Percentiles rank a stretch among this genome's conserved stretches.
Evolutionary conservation across 2,888 invertebrate genomes (phyloP).

Genomic region (Mythimna ferrago): DNA sequence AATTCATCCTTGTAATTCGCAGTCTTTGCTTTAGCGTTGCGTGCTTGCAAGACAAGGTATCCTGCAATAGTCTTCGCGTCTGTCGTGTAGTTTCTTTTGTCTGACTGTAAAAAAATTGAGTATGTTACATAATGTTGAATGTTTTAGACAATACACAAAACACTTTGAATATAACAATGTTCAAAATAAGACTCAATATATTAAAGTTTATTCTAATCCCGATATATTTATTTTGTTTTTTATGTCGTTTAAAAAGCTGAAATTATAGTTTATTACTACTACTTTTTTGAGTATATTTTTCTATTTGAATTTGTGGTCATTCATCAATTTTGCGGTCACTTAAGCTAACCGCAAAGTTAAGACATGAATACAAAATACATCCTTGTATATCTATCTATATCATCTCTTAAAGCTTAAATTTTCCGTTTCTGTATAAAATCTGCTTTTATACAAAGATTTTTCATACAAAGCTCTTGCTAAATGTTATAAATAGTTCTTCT

Average conservation of each 20-base stretch:
- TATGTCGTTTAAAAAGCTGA: background rate
- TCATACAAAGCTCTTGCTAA: background rate
- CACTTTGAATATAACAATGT: background rate
- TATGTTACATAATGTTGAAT: constrained; percentile 22
- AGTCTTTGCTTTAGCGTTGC: constrained; percentile 73
- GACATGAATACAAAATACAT: constrained; percentile 46
- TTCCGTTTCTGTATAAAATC: background rate
- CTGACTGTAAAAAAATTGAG: constrained; percentile 75
- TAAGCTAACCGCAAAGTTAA: constrained; percentile 40
- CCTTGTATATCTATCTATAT: constrained; percentile 18
- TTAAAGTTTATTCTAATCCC: background rate
- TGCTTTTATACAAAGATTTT: background rate
- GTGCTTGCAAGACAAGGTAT: constrained; percentile 75
- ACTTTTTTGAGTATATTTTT: background rate
- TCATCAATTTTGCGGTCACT: constrained; percentile 32
- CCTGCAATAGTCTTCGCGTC: constrained; percentile 75
- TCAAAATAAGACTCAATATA: background rate
- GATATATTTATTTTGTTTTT: background rate
- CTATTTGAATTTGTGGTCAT: constrained; percentile 7
- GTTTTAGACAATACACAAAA: background rate
- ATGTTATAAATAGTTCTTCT: background rate
- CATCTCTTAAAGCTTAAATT: background rate
- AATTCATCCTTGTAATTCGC: constrained; percentile 81
- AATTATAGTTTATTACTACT: background rate
- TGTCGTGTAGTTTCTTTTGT: constrained; percentile 72